Evolutionary conservation across 2,797 vertebrate genomes (phyloP).

Genomic region (Pipistrellus pipistrellus): DNA sequence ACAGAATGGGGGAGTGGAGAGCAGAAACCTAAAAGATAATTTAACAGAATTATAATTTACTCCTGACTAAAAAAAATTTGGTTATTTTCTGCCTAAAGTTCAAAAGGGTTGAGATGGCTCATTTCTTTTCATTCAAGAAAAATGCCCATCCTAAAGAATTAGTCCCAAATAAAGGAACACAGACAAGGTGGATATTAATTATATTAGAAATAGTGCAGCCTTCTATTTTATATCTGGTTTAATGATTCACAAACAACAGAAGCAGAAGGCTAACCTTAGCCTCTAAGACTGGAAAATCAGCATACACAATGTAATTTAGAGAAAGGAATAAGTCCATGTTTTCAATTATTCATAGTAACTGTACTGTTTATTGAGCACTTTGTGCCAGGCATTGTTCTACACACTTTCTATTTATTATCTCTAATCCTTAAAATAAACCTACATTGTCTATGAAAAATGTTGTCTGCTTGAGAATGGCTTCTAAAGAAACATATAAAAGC

Average conservation of each 20-base stretch:
- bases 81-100: neutral
- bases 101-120: neutral
- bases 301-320: neutral
- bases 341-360: slow-evolving; percentile 39
- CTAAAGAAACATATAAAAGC: slow-evolving; percentile 47
- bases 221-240: neutral
- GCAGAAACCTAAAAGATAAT: neutral
- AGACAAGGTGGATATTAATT: neutral
- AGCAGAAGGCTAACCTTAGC: neutral
- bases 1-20: neutral
- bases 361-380: neutral
- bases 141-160: slow-evolving; percentile 9
- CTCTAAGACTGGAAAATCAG: slow-evolving; percentile 4
- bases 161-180: neutral
- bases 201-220: neutral
- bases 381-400: slow-evolving; percentile 9
- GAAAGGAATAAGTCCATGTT: neutral
- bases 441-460: neutral
- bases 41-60: slow-evolving; percentile 16
- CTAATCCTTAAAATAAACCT: slow-evolving; percentile 18
- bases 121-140: slow-evolving; percentile 33
- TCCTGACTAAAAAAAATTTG: neutral
- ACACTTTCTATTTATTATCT: neutral
- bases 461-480: slow-evolving; percentile 11
- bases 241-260: neutral